These are phyloP conservation scores for Plutomurus gul DNA, from an alignment of 1,140 invertebrate genomes.

Conservation along the genomic window DNA sequence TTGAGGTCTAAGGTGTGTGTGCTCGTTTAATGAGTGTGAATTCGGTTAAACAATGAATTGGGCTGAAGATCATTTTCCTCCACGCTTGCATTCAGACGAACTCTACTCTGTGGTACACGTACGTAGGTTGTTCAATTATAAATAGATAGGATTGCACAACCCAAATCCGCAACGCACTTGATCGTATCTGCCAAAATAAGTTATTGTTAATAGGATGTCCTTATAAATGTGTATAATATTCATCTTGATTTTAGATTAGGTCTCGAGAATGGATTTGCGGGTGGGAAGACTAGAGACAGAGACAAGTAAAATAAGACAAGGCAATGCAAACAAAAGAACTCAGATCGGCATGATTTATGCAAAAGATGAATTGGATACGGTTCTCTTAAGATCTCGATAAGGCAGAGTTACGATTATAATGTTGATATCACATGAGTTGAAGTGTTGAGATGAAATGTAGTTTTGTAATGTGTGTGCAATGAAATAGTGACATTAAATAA, in stretches of 20 bases:
- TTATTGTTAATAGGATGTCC: slow-evolving; percentile 11
- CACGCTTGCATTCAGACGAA: not conserved
- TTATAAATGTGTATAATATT: not conserved
- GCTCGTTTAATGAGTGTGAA: no score
- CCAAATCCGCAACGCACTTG: not conserved
- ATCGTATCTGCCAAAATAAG: slow-evolving; percentile 7
- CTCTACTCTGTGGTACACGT: not conserved
- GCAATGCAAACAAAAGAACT: not conserved
- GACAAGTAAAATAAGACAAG: not conserved
- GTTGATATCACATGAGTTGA: slow-evolving; percentile 17
- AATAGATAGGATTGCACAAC: not conserved
- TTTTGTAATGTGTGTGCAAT: not conserved
- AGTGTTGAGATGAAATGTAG: not conserved
- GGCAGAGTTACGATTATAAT: not conserved
- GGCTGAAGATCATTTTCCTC: no score
- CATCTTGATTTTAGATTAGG: not conserved
- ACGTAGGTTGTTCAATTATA: not conserved
- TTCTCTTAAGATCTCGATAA: slow-evolving; percentile 22
- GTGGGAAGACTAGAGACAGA: not conserved
- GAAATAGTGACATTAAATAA: slow-evolving; percentile 18
- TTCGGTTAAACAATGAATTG: no score
- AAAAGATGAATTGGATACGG: slow-evolving; percentile 21
- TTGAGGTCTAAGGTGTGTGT: no score
- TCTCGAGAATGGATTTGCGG: slow-evolving; percentile 10
- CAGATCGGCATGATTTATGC: slow-evolving; percentile 14